phyloP scores from a whole-genome alignment of 2,113 vertebrate species.

The Erinaceus europaeus region DNA sequence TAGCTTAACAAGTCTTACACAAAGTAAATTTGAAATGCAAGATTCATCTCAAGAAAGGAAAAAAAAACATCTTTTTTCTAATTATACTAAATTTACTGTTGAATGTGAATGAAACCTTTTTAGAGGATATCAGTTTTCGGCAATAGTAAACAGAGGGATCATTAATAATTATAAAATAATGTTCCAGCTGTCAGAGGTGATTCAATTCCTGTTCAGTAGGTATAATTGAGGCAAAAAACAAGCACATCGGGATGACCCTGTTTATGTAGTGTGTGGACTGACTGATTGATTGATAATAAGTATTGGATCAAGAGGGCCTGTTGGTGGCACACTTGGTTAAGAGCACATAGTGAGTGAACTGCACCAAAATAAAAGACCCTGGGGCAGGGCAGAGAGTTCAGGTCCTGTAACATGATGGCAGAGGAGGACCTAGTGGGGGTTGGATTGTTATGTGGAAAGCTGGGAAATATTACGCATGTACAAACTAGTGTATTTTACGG shows the following conservation, averaged over 20 bases:
- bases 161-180: conserved; percentile 49
- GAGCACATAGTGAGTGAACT: too few relatives aligned
- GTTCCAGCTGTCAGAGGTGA: conserved; percentile 41
- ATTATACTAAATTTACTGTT: neutral
- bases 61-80: neutral
- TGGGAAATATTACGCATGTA: too few relatives aligned
- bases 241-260: conserved; percentile 60
- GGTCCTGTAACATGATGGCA: too few relatives aligned
- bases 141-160: neutral
- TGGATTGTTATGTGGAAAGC: too few relatives aligned
- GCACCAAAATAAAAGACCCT: too few relatives aligned
- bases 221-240: conserved; percentile 66
- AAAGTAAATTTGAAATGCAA: neutral
- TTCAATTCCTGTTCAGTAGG: conserved; percentile 41
- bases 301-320: too few relatives aligned
- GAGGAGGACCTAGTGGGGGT: too few relatives aligned
- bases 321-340: too few relatives aligned
- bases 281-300: conserved; percentile 54
- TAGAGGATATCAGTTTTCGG: neutral
- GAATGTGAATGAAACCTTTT: conserved; percentile 31
- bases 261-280: neutral
- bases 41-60: neutral
- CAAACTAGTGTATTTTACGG: too few relatives aligned
- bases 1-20: too few relatives aligned
- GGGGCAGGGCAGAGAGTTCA: too few relatives aligned